Conservation (phyloP, 2,113 vertebrate species). For the Rhinogobius similis region DNA sequence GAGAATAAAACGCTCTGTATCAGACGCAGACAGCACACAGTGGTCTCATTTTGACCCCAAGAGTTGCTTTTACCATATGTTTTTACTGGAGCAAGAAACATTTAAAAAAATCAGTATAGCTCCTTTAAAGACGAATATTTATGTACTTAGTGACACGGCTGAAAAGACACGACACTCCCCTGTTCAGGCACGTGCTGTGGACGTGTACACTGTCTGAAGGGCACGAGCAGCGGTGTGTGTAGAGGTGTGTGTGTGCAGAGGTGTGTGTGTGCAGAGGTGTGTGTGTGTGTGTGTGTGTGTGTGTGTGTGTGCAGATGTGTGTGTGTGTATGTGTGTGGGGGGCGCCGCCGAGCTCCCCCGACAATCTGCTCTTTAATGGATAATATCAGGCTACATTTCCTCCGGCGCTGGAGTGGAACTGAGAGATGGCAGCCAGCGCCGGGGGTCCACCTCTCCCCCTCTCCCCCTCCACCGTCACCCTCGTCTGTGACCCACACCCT, state of each 20-base stretch:
- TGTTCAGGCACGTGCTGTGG: no score
- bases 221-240: background rate
- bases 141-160: no score
- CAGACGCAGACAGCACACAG: no score
- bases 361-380: slow-evolving; percentile 83
- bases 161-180: no score
- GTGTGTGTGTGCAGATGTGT: slow-evolving; percentile 52
- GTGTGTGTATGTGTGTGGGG: background rate
- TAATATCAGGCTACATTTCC: slow-evolving; percentile 84
- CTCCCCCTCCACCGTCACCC: slow-evolving; percentile 23
- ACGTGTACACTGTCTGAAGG: no score
- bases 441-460: slow-evolving; percentile 50
- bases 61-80: no score
- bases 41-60: no score
- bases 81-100: no score
- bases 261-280: background rate
- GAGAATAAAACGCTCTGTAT: no score
- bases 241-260: no score
- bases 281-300: background rate
- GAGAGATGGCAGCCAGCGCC: slow-evolving; percentile 65
- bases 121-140: no score
- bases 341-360: slow-evolving; percentile 57
- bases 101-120: no score
- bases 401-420: slow-evolving; percentile 77
- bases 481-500: background rate